Evolutionary conservation across 2,113 vertebrate species (phyloP).

Genomic region (Calidris pygmaea): DNA sequence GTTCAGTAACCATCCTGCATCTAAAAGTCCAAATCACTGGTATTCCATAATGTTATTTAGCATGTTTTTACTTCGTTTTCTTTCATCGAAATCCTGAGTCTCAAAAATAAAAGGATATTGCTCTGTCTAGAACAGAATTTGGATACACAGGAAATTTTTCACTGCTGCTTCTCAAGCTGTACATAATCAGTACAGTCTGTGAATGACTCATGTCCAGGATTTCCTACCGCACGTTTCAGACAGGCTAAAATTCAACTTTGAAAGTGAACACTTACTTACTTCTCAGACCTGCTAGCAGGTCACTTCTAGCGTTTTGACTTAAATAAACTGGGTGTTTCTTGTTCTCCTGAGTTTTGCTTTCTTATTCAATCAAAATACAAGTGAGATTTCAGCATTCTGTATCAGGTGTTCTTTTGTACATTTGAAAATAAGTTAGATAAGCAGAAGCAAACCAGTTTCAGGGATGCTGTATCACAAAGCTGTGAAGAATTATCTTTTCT

Average conservation of each 20-base stretch:
- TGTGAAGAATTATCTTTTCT: constrained; percentile 39
- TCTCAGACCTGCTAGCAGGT: not conserved
- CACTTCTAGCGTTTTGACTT: not conserved
- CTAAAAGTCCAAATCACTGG: not conserved
- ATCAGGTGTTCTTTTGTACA: not conserved
- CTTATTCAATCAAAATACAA: constrained; percentile 29
- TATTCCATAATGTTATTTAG: not conserved
- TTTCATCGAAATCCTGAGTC: not conserved
- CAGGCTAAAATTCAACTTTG: not conserved
- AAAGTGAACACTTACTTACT: not conserved
- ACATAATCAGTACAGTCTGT: not conserved
- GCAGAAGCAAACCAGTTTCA: constrained; percentile 52
- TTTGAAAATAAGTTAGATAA: constrained; percentile 53
- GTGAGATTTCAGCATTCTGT: constrained; percentile 25
- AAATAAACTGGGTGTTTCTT: not conserved
- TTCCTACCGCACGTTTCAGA: not conserved
- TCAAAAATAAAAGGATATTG: not conserved
- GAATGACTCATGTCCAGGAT: not conserved
- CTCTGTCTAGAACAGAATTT: not conserved
- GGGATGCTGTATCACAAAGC: not conserved
- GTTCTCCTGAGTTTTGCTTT: constrained; percentile 1
- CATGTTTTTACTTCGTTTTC: not conserved
- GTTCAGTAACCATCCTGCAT: not conserved
- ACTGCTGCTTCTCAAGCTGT: not conserved
- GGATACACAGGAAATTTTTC: not conserved